Conservation (phyloP, 2,888 invertebrate species). For the Halictus ligatus region DNA sequence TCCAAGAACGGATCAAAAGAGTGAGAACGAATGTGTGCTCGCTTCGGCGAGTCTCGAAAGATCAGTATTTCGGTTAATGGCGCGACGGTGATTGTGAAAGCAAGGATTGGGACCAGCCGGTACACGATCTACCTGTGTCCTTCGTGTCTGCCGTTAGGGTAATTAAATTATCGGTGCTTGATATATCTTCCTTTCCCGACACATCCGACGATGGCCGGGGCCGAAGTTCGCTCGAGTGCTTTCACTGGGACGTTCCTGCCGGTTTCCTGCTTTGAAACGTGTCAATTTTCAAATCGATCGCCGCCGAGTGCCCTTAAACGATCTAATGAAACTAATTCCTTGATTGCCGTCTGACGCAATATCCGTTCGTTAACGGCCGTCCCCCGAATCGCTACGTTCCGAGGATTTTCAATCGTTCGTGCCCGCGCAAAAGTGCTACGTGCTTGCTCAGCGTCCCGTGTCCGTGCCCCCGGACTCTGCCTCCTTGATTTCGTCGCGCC, state of each 20-base stretch:
- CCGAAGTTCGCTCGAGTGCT: constrained; percentile 47
- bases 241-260: constrained; percentile 40
- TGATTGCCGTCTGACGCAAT: constrained; percentile 71
- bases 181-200: constrained; percentile 57
- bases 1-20: background rate
- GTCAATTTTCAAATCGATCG: constrained; percentile 70
- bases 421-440: constrained; percentile 49
- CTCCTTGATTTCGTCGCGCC: constrained; percentile 23
- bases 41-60: background rate
- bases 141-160: constrained; percentile 46
- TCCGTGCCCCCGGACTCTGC: constrained; percentile 40
- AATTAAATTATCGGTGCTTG: constrained; percentile 68
- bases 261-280: constrained; percentile 59
- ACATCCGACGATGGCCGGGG: constrained; percentile 34
- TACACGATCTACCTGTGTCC: constrained; percentile 30
- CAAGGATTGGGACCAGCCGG: constrained; percentile 25
- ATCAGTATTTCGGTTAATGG: constrained; percentile 25
- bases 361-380: constrained; percentile 72
- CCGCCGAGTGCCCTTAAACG: constrained; percentile 64
- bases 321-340: constrained; percentile 70
- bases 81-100: constrained; percentile 23
- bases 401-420: constrained; percentile 56
- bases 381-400: constrained; percentile 62
- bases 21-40: background rate
- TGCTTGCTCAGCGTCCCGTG: constrained; percentile 51